phyloP scores from a whole-genome alignment of 2,797 vertebrate genomes.

The Pangasius larnaudii region DNA sequence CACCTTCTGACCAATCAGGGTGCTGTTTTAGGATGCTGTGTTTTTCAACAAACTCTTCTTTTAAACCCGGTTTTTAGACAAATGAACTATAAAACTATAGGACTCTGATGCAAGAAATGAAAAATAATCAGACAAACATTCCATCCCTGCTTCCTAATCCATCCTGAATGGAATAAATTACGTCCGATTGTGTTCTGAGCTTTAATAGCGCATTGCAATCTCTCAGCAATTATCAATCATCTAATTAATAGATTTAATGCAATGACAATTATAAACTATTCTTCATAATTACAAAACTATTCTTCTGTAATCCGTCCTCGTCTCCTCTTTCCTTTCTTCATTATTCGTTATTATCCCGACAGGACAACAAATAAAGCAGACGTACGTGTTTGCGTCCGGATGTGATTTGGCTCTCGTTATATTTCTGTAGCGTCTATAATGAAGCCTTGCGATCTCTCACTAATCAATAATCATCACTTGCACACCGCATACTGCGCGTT shows the following conservation, averaged over 20 bases:
- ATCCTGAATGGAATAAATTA: not conserved
- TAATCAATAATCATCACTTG: constrained; percentile 2
- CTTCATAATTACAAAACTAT: not conserved
- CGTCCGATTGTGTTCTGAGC: not conserved
- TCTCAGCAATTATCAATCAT: not conserved
- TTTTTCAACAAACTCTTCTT: not conserved
- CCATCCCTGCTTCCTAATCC: not conserved
- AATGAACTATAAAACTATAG: not conserved
- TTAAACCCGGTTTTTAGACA: not conserved
- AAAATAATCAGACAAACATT: not conserved
- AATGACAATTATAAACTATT: not conserved
- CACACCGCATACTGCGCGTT: too few species aligned
- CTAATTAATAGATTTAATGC: not conserved
- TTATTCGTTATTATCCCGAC: not conserved
- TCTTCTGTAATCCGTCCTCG: not conserved
- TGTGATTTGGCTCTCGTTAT: not conserved
- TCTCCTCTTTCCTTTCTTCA: not conserved
- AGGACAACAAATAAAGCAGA: not conserved
- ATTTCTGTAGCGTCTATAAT: not conserved
- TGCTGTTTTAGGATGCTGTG: too few species aligned
- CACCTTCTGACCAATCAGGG: not conserved
- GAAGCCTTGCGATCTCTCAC: not conserved
- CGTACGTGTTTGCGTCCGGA: too few species aligned
- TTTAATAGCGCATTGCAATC: not conserved
- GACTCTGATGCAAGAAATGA: not conserved